phyloP scores from a whole-genome alignment of 2,888 invertebrate genomes.

The Trisateles emortualis region DNA sequence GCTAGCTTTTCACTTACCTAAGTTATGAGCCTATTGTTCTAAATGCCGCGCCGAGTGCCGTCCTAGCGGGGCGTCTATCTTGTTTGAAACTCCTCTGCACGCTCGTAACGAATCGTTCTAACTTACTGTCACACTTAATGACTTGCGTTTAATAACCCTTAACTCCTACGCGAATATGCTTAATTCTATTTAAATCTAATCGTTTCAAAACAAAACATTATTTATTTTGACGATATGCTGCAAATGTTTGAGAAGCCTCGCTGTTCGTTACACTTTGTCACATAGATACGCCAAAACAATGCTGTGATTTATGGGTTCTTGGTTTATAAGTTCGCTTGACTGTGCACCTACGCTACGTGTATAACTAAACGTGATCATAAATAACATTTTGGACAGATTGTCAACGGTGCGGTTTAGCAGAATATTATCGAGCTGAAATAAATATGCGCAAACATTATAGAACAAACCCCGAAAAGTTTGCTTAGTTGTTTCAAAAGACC shows the following conservation, averaged over 20 bases:
- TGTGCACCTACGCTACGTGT: constrained; percentile 33
- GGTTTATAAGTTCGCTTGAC: constrained; percentile 52
- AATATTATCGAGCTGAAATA: constrained; percentile 26
- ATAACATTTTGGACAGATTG: constrained; percentile 36
- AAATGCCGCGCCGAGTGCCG: constrained; percentile 54
- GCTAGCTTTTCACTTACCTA: constrained; percentile 73
- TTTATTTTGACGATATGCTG: constrained; percentile 36
- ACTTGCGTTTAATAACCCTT: constrained; percentile 21
- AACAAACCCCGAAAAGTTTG: constrained; percentile 20
- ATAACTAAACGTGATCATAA: constrained; percentile 35
- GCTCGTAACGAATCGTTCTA: constrained; percentile 40
- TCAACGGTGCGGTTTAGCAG: constrained; percentile 21
- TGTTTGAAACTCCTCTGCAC: constrained; percentile 33
- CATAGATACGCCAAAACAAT: constrained; percentile 68
- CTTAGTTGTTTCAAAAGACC: constrained; percentile 47
- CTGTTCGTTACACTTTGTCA: constrained; percentile 57
- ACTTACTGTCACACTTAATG: constrained; percentile 43
- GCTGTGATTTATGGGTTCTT: constrained; percentile 66
- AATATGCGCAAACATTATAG: constrained; percentile 15
- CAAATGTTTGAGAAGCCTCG: constrained; percentile 51
- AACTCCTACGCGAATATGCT: constrained; percentile 10
- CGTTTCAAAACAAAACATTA: constrained; percentile 34
- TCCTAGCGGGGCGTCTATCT: constrained; percentile 41
- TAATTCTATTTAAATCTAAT: constrained; percentile 41
- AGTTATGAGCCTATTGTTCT: constrained; percentile 74